phyloP scores from a whole-genome alignment of 2,797 vertebrate species.

The Xenops minutus region DNA sequence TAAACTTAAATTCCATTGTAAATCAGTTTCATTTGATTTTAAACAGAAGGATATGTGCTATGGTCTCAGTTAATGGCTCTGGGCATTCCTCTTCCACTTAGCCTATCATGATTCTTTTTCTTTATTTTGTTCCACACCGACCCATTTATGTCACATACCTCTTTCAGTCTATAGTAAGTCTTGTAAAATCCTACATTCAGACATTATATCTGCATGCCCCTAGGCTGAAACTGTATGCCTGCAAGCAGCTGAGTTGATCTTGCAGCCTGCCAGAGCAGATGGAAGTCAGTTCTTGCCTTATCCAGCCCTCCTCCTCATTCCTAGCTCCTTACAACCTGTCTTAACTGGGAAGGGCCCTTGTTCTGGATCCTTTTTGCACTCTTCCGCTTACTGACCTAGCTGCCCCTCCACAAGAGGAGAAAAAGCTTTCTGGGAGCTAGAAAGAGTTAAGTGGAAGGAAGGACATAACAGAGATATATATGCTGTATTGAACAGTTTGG shows the following conservation, averaged over 20 bases:
- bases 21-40: not conserved
- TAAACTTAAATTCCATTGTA: not conserved
- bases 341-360: not conserved
- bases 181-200: not conserved
- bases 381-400: not conserved
- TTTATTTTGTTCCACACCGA: not conserved
- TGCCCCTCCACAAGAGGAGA: not conserved
- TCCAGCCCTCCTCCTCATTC: not conserved
- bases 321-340: rapidly evolving
- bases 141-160: not conserved
- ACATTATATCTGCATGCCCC: not conserved
- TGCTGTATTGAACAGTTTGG: not conserved
- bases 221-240: not conserved
- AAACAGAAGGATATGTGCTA: not conserved
- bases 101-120: not conserved
- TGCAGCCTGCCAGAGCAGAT: not conserved
- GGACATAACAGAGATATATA: not conserved
- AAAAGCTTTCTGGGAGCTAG: not conserved
- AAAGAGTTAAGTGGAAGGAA: not conserved
- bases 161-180: not conserved
- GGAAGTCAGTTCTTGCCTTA: not conserved
- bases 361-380: not conserved
- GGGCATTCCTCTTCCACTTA: not conserved
- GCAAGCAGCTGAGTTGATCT: not conserved
- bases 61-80: not conserved